Percentiles rank a stretch among this genome's conserved stretches.
Conservation (phyloP, 2,888 invertebrate species). For the Idaea dimidiata region DNA sequence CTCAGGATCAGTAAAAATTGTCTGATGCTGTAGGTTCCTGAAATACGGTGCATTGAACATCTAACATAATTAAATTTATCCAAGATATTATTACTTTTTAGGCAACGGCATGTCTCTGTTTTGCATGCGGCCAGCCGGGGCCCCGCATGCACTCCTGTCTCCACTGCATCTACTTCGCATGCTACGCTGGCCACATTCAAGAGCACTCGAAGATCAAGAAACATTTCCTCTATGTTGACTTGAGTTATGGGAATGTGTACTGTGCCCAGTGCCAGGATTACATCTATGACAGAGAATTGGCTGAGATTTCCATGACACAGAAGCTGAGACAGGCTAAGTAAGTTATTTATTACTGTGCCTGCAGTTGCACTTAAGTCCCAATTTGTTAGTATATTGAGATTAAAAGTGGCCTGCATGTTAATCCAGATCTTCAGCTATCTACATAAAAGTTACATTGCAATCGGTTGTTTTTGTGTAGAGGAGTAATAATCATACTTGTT, state of each 20-base stretch:
- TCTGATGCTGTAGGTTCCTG: too few species aligned
- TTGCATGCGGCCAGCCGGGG: conserved; percentile 88
- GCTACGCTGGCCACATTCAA: conserved; percentile 92
- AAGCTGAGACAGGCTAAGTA: conserved; percentile 80
- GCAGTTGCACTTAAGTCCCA: too few species aligned
- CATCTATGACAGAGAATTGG: conserved; percentile 90
- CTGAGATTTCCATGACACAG: conserved; percentile 78
- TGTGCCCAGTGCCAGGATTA: conserved; percentile 96
- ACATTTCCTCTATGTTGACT: conserved; percentile 92
- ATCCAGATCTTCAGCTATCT: too few species aligned
- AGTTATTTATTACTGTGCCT: too few species aligned
- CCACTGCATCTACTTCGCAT: conserved; percentile 96
- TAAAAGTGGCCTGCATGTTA: too few species aligned
- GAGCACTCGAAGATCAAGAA: conserved; percentile 91
- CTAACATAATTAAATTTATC: background rate
- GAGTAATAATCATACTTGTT: too few species aligned
- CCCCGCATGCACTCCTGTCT: conserved; percentile 92
- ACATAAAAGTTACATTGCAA: too few species aligned
- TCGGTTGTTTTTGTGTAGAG: too few species aligned
- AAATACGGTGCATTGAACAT: background rate
- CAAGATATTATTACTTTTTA: conserved; percentile 49
- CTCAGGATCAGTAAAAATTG: too few species aligned
- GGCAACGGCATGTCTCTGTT: conserved; percentile 91
- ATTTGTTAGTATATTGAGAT: too few species aligned
- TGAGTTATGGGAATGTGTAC: conserved; percentile 93